Base-by-base conservation (phyloP, 1,140 invertebrate species). In the Nasonia giraulti region DNA sequence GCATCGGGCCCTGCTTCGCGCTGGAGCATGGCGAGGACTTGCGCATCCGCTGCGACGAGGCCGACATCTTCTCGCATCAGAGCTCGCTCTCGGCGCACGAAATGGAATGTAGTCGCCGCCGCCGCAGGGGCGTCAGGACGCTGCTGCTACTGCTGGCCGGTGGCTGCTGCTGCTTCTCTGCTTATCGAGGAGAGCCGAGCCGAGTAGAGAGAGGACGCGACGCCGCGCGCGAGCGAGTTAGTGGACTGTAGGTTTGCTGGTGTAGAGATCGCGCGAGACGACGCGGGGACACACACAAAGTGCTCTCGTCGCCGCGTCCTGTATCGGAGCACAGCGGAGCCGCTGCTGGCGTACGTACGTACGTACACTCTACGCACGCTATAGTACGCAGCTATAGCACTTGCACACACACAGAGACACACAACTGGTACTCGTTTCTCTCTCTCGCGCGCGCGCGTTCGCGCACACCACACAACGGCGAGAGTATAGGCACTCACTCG, bases 1-100 rank as follows among this genome's bases (percentile, higher is more conserved):
- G 94, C 95, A 96, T 95, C 84, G 96, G 95, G 47, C 95, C 95
- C 88, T 95, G 95, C 92, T 96, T 96, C 40, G 94, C 93, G 82
- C 94, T 93, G 85, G 95, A 94, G 90, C 95, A 95, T 88, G 95
- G 95, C 85, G 95, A 95, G 87, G 95, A 95, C 92, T 95, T 96
- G 89, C 95, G 93, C 91, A 95, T 94, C 89, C 95, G 94, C 88
- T 93, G 92, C 86, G 91, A 91, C 85, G 91, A 89, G 89, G 94
- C 93, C 90, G 95, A 95, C 95, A 95, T 95, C 91, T 93, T 92
- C n/a, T 55, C 23, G 69, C 69, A 71, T 33, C 31, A 71, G 69
- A 71, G 69, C 69, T 5, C 69, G 27, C 69, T 71, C 69, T 27
- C 27, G 73, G 73, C 73, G 73, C 20, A n/a, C 73, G 31, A 62